Evolutionary conservation across 1,140 invertebrate genomes (phyloP).

Genomic region (Pogonus chalceus): DNA sequence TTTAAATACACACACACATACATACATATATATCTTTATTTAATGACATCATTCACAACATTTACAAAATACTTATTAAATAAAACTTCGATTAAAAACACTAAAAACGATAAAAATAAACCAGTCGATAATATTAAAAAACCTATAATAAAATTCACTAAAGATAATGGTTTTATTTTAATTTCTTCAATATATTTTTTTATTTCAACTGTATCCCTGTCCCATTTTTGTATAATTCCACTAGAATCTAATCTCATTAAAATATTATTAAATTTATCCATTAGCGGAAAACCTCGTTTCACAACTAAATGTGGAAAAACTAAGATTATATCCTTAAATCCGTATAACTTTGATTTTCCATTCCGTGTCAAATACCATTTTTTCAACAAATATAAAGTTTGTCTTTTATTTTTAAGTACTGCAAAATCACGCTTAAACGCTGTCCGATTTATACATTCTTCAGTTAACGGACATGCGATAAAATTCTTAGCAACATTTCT

Average conservation of each 20-base stretch:
- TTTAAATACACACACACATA: too few species aligned
- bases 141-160: background rate
- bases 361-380: background rate
- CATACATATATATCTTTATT: too few species aligned
- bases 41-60: too few species aligned
- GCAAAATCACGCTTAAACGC: conserved; percentile 8
- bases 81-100: too few species aligned
- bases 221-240: conserved; percentile 12
- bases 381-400: conserved; percentile 2
- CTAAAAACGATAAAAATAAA: background rate
- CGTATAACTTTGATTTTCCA: background rate
- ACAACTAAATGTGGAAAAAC: background rate
- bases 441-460: background rate
- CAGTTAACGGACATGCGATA: background rate
- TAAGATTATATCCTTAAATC: background rate
- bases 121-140: background rate
- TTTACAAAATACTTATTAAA: too few species aligned
- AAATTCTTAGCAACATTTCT: background rate
- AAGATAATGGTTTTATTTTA: background rate
- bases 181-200: background rate
- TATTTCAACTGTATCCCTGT: background rate
- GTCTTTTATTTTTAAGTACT: conserved; percentile 9
- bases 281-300: background rate
- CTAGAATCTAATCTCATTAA: background rate
- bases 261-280: conserved; percentile 3